These are phyloP conservation scores for Fregetta grallaria DNA, from an alignment of 2,113 vertebrate species.

Conservation along the genomic window DNA sequence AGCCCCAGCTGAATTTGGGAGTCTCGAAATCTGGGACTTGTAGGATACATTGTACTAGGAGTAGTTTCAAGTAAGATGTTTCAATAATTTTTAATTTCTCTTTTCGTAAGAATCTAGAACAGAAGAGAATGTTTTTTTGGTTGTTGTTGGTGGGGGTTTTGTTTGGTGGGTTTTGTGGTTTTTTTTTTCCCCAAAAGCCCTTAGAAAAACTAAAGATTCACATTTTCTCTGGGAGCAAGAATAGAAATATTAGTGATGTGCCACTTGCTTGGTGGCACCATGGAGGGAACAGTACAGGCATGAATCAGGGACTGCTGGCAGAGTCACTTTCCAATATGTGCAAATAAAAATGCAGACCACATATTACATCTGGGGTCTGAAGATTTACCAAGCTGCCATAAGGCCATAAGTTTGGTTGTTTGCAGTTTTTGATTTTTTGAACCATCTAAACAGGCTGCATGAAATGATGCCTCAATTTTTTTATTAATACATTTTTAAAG, in stretches of 20 bases:
- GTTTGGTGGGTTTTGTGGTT: neutral
- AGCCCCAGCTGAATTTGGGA: neutral
- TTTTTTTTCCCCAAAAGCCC: neutral
- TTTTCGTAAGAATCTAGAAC: neutral
- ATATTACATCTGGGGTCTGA: slow-evolving; percentile 64
- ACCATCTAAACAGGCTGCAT: slow-evolving; percentile 25
- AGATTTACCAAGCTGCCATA: slow-evolving; percentile 63
- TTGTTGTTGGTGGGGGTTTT: neutral
- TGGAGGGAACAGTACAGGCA: slow-evolving; percentile 44
- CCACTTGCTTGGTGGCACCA: slow-evolving; percentile 38
- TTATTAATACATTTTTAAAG: slow-evolving; percentile 55
- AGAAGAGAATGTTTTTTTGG: neutral
- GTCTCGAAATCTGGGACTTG: neutral
- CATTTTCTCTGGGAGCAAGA: neutral
- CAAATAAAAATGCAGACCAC: slow-evolving; percentile 58
- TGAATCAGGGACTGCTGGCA: slow-evolving; percentile 48
- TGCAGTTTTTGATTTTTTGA: slow-evolving; percentile 30
- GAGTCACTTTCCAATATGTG: slow-evolving; percentile 49
- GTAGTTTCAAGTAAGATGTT: neutral
- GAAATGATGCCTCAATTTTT: slow-evolving; percentile 25
- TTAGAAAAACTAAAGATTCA: neutral
- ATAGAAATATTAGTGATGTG: slow-evolving; percentile 37
- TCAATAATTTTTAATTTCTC: neutral
- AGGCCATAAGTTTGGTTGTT: slow-evolving; percentile 64
- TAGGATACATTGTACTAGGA: neutral